These are phyloP conservation scores for Lamellibrachia columna DNA, from an alignment of 2,888 invertebrate genomes.

Conservation along the genomic window DNA sequence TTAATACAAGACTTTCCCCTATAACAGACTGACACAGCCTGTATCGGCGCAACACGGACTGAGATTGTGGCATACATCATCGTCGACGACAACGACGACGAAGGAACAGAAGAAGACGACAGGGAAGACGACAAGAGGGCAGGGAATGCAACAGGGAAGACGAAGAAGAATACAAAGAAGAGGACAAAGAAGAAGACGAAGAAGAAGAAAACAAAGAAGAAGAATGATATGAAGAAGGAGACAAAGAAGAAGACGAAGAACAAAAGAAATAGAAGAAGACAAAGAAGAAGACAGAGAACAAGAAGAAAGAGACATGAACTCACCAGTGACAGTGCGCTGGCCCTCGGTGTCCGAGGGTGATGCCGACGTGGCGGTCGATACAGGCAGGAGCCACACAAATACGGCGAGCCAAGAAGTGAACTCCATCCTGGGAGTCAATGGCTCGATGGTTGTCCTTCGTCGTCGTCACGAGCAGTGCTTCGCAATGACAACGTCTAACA, in stretches of 20 bases:
- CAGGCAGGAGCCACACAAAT: not conserved
- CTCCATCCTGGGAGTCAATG: not conserved
- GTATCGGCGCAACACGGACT: not conserved
- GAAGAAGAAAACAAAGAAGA: not conserved
- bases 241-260: not conserved
- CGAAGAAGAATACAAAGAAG: not conserved
- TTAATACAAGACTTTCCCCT: too few species aligned
- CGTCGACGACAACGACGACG: not conserved
- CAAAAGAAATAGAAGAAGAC: not conserved
- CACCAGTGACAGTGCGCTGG: not conserved
- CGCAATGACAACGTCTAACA: not conserved
- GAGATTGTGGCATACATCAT: not conserved
- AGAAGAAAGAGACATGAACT: not conserved
- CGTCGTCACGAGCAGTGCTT: not conserved
- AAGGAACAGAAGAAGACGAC: not conserved
- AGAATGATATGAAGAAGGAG: not conserved
- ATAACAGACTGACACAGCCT: not conserved
- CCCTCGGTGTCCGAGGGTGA: not conserved
- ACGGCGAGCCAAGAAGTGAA: slow-evolving; percentile 12
- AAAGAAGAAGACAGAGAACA: not conserved
- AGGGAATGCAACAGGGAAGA: not conserved
- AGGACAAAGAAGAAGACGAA: not conserved
- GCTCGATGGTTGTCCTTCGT: not conserved
- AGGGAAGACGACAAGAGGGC: not conserved
- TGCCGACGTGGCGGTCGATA: not conserved